A percentile compares a stretch with the other conserved stretches of the same genome.
Evolutionary conservation across 2,888 invertebrate genomes (phyloP).

Genomic region (Aplocera efformata): DNA sequence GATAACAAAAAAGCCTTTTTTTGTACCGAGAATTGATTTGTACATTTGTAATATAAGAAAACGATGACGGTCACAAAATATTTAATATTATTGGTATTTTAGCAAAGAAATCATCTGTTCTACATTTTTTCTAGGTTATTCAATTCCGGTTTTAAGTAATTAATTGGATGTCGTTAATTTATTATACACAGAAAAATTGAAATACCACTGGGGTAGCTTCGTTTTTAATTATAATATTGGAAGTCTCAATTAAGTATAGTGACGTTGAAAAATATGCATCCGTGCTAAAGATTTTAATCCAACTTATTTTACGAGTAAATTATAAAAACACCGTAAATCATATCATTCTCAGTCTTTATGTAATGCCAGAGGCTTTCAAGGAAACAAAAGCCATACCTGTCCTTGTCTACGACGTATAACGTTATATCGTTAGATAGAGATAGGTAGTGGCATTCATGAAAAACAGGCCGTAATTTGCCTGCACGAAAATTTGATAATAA

Average conservation of each 20-base stretch:
- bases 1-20: too few species aligned
- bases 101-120: too few species aligned
- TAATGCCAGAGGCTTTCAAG: conserved; percentile 61
- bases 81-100: too few species aligned
- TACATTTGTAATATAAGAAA: too few species aligned
- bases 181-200: too few species aligned
- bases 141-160: too few species aligned
- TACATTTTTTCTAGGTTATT: too few species aligned
- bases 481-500: conserved; percentile 80
- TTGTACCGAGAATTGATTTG: too few species aligned
- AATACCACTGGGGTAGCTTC: conserved; percentile 42
- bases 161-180: too few species aligned
- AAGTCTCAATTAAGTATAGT: conserved; percentile 48
- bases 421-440: conserved; percentile 54
- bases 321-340: conserved; percentile 72
- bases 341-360: conserved; percentile 57
- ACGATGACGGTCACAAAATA: too few species aligned
- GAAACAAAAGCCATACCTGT: conserved; percentile 59
- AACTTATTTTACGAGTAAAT: conserved; percentile 69
- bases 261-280: conserved; percentile 60
- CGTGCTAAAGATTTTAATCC: conserved; percentile 67
- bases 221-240: conserved; percentile 50
- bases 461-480: conserved; percentile 74
- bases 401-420: conserved; percentile 48
- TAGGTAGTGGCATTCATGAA: conserved; percentile 50